Evolutionary conservation across 2,113 vertebrate genomes (phyloP).

Genomic region (Chloebia gouldiae): DNA sequence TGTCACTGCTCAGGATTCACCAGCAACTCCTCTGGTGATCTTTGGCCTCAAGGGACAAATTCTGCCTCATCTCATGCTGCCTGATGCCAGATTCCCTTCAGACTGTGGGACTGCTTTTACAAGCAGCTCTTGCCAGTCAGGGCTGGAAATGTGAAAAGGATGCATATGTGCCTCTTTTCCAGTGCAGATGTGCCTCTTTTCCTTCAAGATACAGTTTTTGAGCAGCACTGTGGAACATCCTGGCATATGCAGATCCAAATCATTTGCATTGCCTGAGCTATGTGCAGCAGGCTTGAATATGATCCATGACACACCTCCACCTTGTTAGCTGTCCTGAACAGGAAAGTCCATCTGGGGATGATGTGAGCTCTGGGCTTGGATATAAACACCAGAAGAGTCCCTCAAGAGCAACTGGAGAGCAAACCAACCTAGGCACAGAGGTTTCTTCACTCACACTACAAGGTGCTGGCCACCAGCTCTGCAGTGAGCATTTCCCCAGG

Average conservation of each 20-base stretch:
- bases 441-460: not conserved
- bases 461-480: accelerated
- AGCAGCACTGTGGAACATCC: not conserved
- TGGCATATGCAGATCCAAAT: not conserved
- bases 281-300: not conserved
- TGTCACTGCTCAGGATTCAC: not conserved
- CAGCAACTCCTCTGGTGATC: not conserved
- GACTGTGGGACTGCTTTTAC: not conserved
- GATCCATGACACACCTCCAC: not conserved
- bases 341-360: not conserved
- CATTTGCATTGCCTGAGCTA: not conserved
- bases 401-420: not conserved
- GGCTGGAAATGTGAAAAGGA: not conserved
- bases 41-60: not conserved
- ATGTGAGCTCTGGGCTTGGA: not conserved
- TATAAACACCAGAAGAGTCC: not conserved
- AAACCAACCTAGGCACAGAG: not conserved
- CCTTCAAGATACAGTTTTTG: not conserved
- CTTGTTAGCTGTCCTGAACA: not conserved
- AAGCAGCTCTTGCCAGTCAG: not conserved
- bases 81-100: not conserved
- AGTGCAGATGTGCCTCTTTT: not conserved
- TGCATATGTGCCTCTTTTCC: not conserved
- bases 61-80: not conserved
- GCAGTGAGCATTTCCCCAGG: not conserved